Percentiles rank a stretch among this genome's conserved stretches.
phyloP scores from a whole-genome alignment of 1,140 invertebrate genomes.

The Drosophila oshimai region DNA sequence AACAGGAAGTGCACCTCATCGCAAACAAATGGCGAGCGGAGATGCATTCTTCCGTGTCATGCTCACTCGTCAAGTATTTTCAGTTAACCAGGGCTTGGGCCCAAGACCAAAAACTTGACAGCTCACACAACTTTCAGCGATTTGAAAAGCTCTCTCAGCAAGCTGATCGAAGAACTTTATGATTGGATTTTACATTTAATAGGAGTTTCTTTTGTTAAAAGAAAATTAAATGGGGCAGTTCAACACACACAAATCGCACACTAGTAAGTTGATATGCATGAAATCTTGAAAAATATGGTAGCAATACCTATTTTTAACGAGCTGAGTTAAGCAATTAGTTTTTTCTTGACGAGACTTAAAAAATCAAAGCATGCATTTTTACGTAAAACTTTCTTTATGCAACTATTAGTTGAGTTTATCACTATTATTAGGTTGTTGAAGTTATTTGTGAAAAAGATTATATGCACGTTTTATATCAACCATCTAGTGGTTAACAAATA shows the following conservation, averaged over 20 bases:
- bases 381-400: no score
- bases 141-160: conserved; percentile 85
- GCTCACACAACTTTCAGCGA: conserved; percentile 82
- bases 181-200: conserved; percentile 55
- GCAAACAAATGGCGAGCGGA: conserved; percentile 85
- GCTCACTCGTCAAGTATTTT: conserved; percentile 56
- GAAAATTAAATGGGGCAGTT: neutral
- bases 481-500: no score
- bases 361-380: no score
- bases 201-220: neutral
- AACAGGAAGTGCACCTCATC: conserved; percentile 79
- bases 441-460: no score
- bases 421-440: no score
- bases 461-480: no score
- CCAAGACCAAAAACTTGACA: conserved; percentile 39
- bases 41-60: conserved; percentile 82
- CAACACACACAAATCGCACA: conserved; percentile 1
- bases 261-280: no score
- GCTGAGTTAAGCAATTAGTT: no score
- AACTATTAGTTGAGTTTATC: no score
- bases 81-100: neutral
- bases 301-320: no score
- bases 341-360: no score
- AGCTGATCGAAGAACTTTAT: conserved; percentile 86
- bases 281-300: no score